phyloP scores from a whole-genome alignment of 2,113 vertebrate species.

The Oplegnathus fasciatus region DNA sequence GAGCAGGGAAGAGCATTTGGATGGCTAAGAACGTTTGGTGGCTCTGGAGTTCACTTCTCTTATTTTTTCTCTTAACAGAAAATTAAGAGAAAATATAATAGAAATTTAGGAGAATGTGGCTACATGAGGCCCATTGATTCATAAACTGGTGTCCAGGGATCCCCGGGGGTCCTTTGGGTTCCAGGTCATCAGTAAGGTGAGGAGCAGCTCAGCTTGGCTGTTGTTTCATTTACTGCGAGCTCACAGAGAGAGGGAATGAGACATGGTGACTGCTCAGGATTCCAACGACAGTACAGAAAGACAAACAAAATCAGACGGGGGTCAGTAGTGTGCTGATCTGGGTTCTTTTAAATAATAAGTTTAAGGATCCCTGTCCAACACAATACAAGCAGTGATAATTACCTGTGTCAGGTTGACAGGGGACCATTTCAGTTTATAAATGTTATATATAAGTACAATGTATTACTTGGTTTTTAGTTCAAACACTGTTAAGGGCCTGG shows the following conservation, averaged over 20 bases:
- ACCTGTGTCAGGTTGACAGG: neutral
- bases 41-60: no score
- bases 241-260: neutral
- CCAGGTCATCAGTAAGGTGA: neutral
- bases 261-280: neutral
- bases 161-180: neutral
- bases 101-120: no score
- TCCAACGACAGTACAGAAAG: neutral
- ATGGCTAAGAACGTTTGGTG: no score
- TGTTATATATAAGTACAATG: conserved; percentile 2
- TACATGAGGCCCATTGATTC: no score
- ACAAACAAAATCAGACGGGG: neutral
- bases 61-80: no score
- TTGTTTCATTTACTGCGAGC: conserved; percentile 6
- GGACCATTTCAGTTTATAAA: neutral
- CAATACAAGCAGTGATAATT: neutral
- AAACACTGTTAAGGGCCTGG: neutral
- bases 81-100: no score
- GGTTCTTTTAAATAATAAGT: neutral
- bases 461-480: neutral
- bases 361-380: neutral
- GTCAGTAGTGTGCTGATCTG: neutral
- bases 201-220: neutral
- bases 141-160: neutral
- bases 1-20: no score